Evolutionary conservation across 2,113 vertebrate species (phyloP), one percentile per base, ranked within the genome.

Genomic region (Thunnus maccoyii): DNA sequence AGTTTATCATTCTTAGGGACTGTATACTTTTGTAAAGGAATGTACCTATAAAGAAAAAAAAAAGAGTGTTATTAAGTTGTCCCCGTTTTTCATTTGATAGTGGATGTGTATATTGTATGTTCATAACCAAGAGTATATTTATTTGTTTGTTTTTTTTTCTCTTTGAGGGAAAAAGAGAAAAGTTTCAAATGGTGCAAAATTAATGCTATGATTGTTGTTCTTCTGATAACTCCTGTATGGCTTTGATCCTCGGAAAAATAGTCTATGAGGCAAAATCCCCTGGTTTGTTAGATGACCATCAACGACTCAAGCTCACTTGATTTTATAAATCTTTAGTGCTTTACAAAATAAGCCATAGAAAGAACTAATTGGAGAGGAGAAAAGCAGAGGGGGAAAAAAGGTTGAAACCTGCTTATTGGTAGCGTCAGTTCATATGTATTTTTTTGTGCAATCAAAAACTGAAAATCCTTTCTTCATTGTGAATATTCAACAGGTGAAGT

Each of bases 1-100:
- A 94, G 89, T 88, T 89, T 94, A 89, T 92, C 85, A 89, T 90
- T 93, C 88, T 91, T 92, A 91, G 89, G 90, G 92, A 93, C 94
- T 93, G 93, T 94, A 90, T 85, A 93, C 92, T 92, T 94, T 94
- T 95, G 93, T 94, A 95, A 93, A 95, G 92, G 94, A 94, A 94
- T 95, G 92, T 94, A 93, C 85, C 80, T 89, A 88, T 85, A 88
- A 84, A 86, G 70, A 65, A 66, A 85, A 89, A 84, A 72, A 87
- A 77, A 86, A 80, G 41, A 89, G 84, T 92, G 88, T 91, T 86
- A 86, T 76, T 89, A 71, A 88, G 86, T 92, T 92, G 78, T 89
- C 83, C 85, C 84, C 16, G 17, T 87, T 89, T 87, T 89, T 91
- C 71, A 82, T 92, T 90, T 92, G 79, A 84, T 89, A 54, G 91